Base-by-base conservation (phyloP, 2,888 invertebrate species). In the Troides oblongomaculatus region DNA sequence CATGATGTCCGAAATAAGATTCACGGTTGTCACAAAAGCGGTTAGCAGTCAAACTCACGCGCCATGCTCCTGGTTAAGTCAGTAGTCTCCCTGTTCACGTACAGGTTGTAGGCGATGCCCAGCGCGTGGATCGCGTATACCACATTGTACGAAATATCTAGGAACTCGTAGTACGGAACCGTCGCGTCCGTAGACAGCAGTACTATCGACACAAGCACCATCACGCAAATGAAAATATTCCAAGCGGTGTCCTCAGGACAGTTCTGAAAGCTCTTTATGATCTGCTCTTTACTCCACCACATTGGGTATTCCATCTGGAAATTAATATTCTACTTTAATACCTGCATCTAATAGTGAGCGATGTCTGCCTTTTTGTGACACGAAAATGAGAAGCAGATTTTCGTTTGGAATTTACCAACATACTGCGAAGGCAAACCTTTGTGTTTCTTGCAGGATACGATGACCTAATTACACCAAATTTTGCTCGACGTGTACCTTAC, bases 141-240 rank as follows among this genome's bases (percentile, higher is more conserved):
- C 0, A 81, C 60, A 70, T 89, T 86, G 71, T 84, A 86, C 1
- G 76, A 4, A 0, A 75, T 12, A 56, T 87, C 85, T 46, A 81
- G 3, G 0, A 78, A 8, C 4, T 73, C 64, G 8, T 77, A 7
- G 46, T 74, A 69, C 3, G 72, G 25, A 14, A 73, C 36, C 1
- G 68, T 12, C 21, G 74, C 23, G 17, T 75, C 74, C 2, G 79
- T 65, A 2, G 80, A 75, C 0, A 76, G 76, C 74, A 77, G 75
- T 1, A 83, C 70, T 10, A 86, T 76, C 14, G 78, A 81, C 2
- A 78, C 10, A 2, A 87, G 73, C 0, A 79, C 81, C 3, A 76
- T 30, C 8, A 72, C 21, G 71, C 88, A 86, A 30, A 89, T 79
- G 64, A 80, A 77, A 58, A 78, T 74, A 74, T 87, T 89, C 88